Evolutionary conservation across 2,113 vertebrate species (phyloP), one percentile per base, ranked within the genome.

Genomic region (Rousettus leschenaultii): DNA sequence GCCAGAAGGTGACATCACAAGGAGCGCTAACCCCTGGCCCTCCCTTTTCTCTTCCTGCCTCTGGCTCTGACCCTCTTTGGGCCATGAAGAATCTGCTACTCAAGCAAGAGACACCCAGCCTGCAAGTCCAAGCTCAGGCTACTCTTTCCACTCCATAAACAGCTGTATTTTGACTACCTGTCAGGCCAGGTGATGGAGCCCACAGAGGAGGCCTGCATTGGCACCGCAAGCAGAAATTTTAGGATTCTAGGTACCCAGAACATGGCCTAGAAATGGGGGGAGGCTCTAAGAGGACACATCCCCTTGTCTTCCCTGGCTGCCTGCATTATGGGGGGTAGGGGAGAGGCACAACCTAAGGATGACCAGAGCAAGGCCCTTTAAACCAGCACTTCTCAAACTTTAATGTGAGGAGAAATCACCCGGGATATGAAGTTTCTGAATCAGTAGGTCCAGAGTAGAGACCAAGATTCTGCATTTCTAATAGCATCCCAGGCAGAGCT

Each of bases 21-120:
- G 38, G 26, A 79, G 13, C 63, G n/a, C 61, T 0, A 0, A 65
- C 5, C 16, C 19, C 7, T 0, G 7, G 8, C n/a, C 48, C 38
- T 13, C 30, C 22, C 12, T 11, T 4, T 26, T 38, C 43, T 35
- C 40, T 40, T 28, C 15, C 57, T 1, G 16, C 11, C 2, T 26
- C 21, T 40, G 30, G 12, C 15, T 70, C 22, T 75, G 28, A 33
- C 21, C 35, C 21, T 55, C 35, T 53, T n/a, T 70, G 21, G 33
- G 19, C 43, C 35, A 2, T 4, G 35, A 75, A 33, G 68, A 77
- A 66, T 48, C 16, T 71, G 26, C 53, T 30, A 18, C 6, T 33
- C 28, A 57, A 90, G 30, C 35, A 38, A 77, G 33, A 75, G 11
- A 35, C 15, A 12, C 26, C 6, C 33, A 24, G 3, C 26, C 40